A percentile compares a stretch with the other conserved stretches of the same genome.
Conservation (phyloP, 2,888 invertebrate species). For the Drosophila meridionalis region DNA sequence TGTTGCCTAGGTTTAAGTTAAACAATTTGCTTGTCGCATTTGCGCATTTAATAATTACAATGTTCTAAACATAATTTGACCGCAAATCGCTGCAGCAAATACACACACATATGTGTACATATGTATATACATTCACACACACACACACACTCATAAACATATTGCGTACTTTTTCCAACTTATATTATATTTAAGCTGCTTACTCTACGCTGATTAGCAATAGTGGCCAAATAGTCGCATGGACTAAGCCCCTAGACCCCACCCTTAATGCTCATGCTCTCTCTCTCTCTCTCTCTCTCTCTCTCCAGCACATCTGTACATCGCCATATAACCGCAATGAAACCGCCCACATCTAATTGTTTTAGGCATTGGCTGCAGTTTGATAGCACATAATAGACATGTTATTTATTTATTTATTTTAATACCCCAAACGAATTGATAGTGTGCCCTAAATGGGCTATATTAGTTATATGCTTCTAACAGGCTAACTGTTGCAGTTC, state of each 20-base stretch:
- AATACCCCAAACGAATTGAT: constrained; percentile 6
- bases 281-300: not conserved
- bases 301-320: not conserved
- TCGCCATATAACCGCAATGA: constrained; percentile 3
- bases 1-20: constrained; percentile 15
- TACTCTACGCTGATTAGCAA: constrained; percentile 54
- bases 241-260: not conserved
- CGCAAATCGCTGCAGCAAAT: constrained; percentile 58
- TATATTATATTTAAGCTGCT: constrained; percentile 49
- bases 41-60: constrained; percentile 46
- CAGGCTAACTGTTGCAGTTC: not conserved
- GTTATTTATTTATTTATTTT: constrained; percentile 46
- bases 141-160: constrained; percentile 29
- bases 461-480: not conserved
- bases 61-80: constrained; percentile 58
- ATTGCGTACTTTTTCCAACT: constrained; percentile 61
- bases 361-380: constrained; percentile 54
- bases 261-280: not conserved
- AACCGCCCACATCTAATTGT: constrained; percentile 48
- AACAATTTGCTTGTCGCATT: constrained; percentile 49
- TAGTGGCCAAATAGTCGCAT: constrained; percentile 41
- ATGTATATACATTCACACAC: not conserved
- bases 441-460: not conserved
- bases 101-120: constrained; percentile 4
- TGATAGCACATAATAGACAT: constrained; percentile 74